Conservation (phyloP, 2,797 vertebrate genomes). For the Lagodon rhomboides region DNA sequence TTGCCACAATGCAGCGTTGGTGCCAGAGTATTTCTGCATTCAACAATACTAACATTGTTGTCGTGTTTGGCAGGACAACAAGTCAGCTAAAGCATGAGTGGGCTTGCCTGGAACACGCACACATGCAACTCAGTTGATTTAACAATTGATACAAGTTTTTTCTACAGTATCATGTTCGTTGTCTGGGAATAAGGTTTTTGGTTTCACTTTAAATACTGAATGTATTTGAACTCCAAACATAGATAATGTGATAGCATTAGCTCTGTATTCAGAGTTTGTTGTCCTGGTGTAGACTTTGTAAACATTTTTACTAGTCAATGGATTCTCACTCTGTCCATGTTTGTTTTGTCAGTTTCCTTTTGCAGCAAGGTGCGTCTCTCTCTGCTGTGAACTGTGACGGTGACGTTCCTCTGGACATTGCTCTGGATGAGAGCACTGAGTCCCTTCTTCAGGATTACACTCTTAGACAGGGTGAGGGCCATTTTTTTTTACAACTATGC, state of each 20-base stretch:
- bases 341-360: conserved; percentile 86
- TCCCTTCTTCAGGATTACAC: conserved; percentile 88
- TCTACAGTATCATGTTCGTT: background rate
- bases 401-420: conserved; percentile 92
- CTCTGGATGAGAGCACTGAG: conserved; percentile 91
- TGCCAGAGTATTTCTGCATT: conserved; percentile 64
- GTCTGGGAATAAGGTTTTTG: conserved; percentile 3
- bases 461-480: conserved; percentile 83
- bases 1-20: conserved; percentile 49
- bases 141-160: conserved; percentile 15
- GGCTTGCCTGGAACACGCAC: conserved; percentile 40
- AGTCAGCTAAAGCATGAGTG: conserved; percentile 52
- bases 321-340: conserved; percentile 13
- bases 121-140: conserved; percentile 30
- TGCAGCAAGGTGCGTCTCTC: conserved; percentile 88
- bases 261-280: background rate
- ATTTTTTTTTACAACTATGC: background rate
- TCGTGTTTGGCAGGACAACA: conserved; percentile 60
- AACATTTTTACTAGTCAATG: background rate
- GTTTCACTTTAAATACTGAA: background rate
- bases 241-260: conserved; percentile 1
- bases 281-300: background rate
- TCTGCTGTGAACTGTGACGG: conserved; percentile 93
- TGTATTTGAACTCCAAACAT: background rate
- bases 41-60: conserved; percentile 80